Evolutionary conservation across 2,797 vertebrate genomes (phyloP).

Genomic region (Rachycentron canadum): DNA sequence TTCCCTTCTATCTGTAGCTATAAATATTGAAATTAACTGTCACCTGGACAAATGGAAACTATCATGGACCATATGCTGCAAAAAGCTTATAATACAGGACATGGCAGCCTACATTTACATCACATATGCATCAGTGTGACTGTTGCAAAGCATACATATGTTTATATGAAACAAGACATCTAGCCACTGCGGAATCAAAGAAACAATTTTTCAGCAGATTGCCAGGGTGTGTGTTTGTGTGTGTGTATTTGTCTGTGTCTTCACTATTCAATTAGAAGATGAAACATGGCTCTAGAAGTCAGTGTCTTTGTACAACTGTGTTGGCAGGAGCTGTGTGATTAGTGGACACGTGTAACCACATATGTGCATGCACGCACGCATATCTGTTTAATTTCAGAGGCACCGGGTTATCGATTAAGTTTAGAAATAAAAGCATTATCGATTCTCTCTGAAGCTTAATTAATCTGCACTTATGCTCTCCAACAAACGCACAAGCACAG

Average conservation of each 20-base stretch:
- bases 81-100: conserved; percentile 9
- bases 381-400: conserved; percentile 74
- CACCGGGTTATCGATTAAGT: conserved; percentile 68
- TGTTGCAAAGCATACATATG: conserved; percentile 10
- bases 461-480: conserved; percentile 77
- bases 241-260: conserved; percentile 34
- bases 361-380: background rate
- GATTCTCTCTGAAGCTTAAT: conserved; percentile 81
- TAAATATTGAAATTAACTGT: conserved; percentile 3
- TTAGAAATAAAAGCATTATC: conserved; percentile 71
- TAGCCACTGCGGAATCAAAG: conserved; percentile 51
- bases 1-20: background rate
- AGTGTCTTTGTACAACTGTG: conserved; percentile 45
- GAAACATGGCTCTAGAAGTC: conserved; percentile 63
- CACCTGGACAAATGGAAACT: conserved; percentile 15
- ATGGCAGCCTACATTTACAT: conserved; percentile 8
- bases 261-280: conserved; percentile 70
- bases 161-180: conserved; percentile 50
- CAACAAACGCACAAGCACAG: conserved; percentile 33
- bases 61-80: conserved; percentile 16
- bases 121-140: conserved; percentile 17
- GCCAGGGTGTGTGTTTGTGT: conserved; percentile 26
- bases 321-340: conserved; percentile 45
- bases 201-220: conserved; percentile 54
- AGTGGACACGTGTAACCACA: conserved; percentile 31